Evolutionary conservation across 1,140 invertebrate genomes (phyloP), one percentile per base, ranked within the genome.

Genomic region (Cherax quadricarinatus): DNA sequence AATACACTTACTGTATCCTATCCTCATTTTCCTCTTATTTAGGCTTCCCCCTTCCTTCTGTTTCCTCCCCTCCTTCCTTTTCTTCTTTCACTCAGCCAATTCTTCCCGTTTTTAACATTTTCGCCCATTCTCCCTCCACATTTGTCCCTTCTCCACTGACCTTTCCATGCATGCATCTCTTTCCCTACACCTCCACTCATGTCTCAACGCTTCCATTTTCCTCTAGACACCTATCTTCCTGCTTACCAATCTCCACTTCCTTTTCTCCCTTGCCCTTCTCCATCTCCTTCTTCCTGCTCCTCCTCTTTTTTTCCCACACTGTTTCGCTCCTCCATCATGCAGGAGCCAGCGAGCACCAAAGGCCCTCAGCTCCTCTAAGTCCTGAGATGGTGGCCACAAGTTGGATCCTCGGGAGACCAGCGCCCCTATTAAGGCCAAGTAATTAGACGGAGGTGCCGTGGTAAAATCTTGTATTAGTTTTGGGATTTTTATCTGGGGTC

Each of bases 381-480:
- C 88, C 51, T 81, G 79, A 66, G 80, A 70, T 57, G 73, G 49
- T 80, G 21, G 49, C 80, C 88, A 73, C 88, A 84, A 82, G 66
- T 83, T 78, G 80, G 16, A 53, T 60, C 88, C 66, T 78, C 24
- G n/a, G 51, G 88, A 84, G 82, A 75, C 88, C 82, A 2, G 66
- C 81, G 66, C 60, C 80, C 57, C 88, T 84, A 90, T 90, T 90
- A 90, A 60, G 80, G 24, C 88, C 4, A 60, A 75, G 88, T 90
- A 90, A 90, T 90, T 90, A 90, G 88, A 90, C 81, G 3, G 81
- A 90, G 88, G 82, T 41, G 81, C 49, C 66, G 81, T 49, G 81
- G 80, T 81, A 90, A 90, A 90, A 90, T 90, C 88, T 90, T 90
- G 88, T 90, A 90, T 90, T 90, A 90, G 80, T 90, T 90, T 83